Base-by-base conservation (phyloP, 2,113 vertebrate genomes). In the Macquaria australasica region DNA sequence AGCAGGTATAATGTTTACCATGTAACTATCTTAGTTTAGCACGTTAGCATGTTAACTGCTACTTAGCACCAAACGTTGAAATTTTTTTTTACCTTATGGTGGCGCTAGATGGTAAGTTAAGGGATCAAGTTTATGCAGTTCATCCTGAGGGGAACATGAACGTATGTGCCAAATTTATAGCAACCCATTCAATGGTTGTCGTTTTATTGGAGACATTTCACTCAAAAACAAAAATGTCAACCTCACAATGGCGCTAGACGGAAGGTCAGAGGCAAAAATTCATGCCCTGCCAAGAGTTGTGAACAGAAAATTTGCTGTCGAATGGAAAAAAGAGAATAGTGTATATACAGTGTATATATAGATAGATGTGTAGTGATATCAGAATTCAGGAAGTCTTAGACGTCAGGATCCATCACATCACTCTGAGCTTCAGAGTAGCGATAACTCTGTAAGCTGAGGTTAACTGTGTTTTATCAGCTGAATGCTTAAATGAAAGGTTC, bases 341-440 rank as follows among this genome's bases (percentile, higher is more conserved):
- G 34, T 34, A 34, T 34, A 11, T 39, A 39, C 21, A 43, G 48
- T 48, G 60, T 23, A 60, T 10, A 8, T 45, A 15, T 14, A 51
- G 11, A 69, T 63, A 5, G 16, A 64, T 51, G 51, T 64, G 50
- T 25, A 25, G 37, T 56, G 55, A 82, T 48, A 75, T 64, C 43
- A 79, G 72, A 80, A 73, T 67, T 81, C 70, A 81, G 64, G 4
- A 64, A 79, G 67, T 25, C 63, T 60, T 79, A 20, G n/a, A 68
- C 18, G 69, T 77, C 86, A 73, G 83, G 55, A 88, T 82, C 79
- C 50, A 39, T 90, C 79, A 60, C 70, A 79, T 89, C 85, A 76
- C 48, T 39, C 66, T 45, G 73, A 72, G 53, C 34, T 53, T 79
- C 62, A 39, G n/a, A 67, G 67, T 7, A 59, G 45, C 48, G 25